phyloP scores from a whole-genome alignment of 1,140 invertebrate genomes.

The Pristionchus pacificus region DNA sequence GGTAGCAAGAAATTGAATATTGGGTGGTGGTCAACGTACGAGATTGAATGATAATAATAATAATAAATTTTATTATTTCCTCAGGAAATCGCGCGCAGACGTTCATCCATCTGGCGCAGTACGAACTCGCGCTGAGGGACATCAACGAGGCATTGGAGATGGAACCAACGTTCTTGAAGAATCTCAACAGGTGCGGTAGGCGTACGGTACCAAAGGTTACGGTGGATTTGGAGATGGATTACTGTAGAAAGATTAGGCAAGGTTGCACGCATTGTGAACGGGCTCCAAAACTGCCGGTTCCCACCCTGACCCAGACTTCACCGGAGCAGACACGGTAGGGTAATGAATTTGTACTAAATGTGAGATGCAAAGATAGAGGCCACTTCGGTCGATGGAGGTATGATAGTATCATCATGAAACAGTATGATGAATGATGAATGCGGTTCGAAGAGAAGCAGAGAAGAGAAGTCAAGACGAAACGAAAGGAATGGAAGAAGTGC shows the following conservation, averaged over 20 bases:
- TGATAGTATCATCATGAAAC: too few species aligned
- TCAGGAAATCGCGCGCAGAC: slow-evolving; percentile 25
- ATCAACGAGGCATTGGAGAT: slow-evolving; percentile 13
- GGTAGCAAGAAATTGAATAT: too few species aligned
- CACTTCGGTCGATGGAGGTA: not conserved
- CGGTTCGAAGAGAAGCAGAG: too few species aligned
- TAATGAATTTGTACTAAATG: not conserved
- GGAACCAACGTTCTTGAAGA: slow-evolving; percentile 9
- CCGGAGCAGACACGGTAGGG: not conserved
- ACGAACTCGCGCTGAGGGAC: slow-evolving; percentile 12
- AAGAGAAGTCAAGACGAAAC: too few species aligned
- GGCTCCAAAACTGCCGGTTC: not conserved
- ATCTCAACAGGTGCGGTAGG: slow-evolving; percentile 13
- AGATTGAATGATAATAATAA: too few species aligned
- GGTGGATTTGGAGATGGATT: too few species aligned
- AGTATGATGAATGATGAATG: too few species aligned
- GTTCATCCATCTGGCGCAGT: slow-evolving; percentile 15
- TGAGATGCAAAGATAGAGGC: not conserved
- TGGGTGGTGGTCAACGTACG: too few species aligned
- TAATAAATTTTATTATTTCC: not conserved
- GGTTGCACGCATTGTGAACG: too few species aligned
- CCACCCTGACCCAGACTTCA: not conserved
- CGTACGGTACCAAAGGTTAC: too few species aligned
- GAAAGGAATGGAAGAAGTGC: too few species aligned
- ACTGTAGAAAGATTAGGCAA: too few species aligned